These are phyloP conservation scores for Ascaphus truei DNA, from an alignment of 2,113 vertebrate genomes.

Conservation along the genomic window DNA sequence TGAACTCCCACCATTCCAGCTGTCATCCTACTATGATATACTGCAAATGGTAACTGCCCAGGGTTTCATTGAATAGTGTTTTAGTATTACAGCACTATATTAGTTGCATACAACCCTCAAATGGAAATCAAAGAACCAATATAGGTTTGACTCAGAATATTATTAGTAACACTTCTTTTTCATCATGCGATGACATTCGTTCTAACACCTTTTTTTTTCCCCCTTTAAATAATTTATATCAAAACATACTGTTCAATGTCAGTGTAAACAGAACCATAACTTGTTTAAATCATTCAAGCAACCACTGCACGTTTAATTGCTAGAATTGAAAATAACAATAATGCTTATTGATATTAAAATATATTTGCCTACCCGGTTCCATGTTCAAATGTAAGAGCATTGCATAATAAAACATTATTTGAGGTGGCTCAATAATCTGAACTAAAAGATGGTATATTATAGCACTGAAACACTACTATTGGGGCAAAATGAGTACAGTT, in stretches of 20 bases:
- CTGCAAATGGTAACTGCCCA: slow-evolving; percentile 59
- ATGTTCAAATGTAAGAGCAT: background rate
- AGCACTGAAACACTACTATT: background rate
- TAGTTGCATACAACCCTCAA: slow-evolving; percentile 57
- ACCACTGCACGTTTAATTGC: slow-evolving; percentile 4
- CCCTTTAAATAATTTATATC: slow-evolving; percentile 12
- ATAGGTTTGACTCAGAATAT: slow-evolving; percentile 43
- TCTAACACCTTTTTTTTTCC: slow-evolving; percentile 40
- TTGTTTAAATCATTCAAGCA: slow-evolving; percentile 21
- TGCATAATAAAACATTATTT: background rate
- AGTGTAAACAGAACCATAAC: background rate
- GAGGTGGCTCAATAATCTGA: background rate
- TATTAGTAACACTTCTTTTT: slow-evolving; percentile 49
- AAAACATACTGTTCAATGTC: background rate
- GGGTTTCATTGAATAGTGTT: slow-evolving; percentile 61
- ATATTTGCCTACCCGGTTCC: slow-evolving; percentile 19
- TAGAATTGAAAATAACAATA: background rate
- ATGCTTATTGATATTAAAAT: background rate
- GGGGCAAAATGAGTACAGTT: background rate
- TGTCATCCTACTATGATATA: slow-evolving; percentile 75
- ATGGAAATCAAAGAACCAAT: slow-evolving; percentile 53
- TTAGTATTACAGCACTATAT: slow-evolving; percentile 55
- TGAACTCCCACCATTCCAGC: slow-evolving; percentile 74
- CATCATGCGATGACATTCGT: slow-evolving; percentile 11
- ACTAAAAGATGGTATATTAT: background rate